phyloP scores from a whole-genome alignment of 1,140 invertebrate species.

The Drosophila simulans region DNA sequence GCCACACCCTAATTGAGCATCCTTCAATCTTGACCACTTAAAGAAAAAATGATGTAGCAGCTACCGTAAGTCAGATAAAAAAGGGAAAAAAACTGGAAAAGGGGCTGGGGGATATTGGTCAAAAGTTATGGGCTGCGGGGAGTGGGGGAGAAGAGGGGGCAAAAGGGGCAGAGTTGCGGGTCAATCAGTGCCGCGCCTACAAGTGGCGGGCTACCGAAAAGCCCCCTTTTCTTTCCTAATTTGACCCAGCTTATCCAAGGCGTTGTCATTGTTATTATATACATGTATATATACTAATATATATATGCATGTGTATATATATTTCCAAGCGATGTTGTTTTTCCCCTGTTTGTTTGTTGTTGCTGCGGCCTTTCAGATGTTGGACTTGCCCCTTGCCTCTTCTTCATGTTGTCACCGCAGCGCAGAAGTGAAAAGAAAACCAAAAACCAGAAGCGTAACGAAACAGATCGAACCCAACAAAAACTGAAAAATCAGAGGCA shows the following conservation, averaged over 20 bases:
- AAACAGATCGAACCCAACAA: constrained; percentile 57
- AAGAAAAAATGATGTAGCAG: constrained; percentile 21
- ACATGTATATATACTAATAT: constrained; percentile 11
- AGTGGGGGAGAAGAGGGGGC: neutral
- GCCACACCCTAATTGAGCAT: constrained; percentile 1
- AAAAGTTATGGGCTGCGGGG: neutral
- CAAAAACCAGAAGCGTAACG: constrained; percentile 84
- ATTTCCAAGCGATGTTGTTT: constrained; percentile 23
- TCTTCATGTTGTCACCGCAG: constrained; percentile 72
- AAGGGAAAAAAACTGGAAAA: neutral
- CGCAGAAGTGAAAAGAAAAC: constrained; percentile 63
- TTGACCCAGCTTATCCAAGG: constrained; percentile 58
- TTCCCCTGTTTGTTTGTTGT: constrained; percentile 35
- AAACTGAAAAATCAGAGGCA: constrained; percentile 9
- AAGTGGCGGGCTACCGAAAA: constrained; percentile 34
- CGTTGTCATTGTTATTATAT: constrained; percentile 42
- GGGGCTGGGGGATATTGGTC: neutral
- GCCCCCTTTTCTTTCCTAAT: constrained; percentile 7
- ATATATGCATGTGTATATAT: constrained; percentile 6
- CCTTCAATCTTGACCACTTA: constrained; percentile 17
- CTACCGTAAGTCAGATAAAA: constrained; percentile 24
- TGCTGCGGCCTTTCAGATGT: constrained; percentile 36
- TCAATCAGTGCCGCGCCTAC: constrained; percentile 31
- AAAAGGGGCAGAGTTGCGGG: constrained; percentile 1
- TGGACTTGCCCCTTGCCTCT: constrained; percentile 18